Base-by-base conservation (phyloP, 2,888 invertebrate genomes). In the Opisthograptis luteolata region DNA sequence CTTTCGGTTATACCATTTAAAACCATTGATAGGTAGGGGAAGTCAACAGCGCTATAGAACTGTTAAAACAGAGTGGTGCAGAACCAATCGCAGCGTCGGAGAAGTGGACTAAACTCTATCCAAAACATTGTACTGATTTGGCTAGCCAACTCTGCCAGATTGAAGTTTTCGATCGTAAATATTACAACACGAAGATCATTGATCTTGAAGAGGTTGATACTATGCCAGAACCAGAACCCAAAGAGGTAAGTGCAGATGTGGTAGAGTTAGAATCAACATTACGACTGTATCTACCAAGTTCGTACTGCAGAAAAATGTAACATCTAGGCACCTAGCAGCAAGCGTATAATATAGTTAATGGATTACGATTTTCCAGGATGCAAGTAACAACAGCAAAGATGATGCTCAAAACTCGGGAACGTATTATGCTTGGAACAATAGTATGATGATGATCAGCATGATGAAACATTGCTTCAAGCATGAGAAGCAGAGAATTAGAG, bases 381-480 rank as follows among this genome's bases (percentile, higher is more conserved):
- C 1, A 19, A 41, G 19, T 20, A 43, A 56, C 24, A 52, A 46
- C 10, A 64, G 48, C 12, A 25, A 39, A 2, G 60, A 64, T 15
- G 60, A 43, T 37, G 13, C 17, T 3, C 41, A 47, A 28, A 31
- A 41, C 3, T 12, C 14, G 5, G 47, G 42, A 10, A 62, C 58
- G 1, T 82, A 74, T 47, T 87, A 71, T 45, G 79, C 83, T 1
- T 93, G 92, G 93, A 93, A 92, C 59, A 92, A 93, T 54, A 91
- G 84, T 41, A 60, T 73, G 22, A 58, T 73, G 2, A 69, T 77
- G 0, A 76, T 86, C 0, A 75, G 87, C 20, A 88, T 92, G 67
- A 83, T 92, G 80, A 84, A 85, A 48, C 92, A 92, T 59, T 78
- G 83, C 48, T 92, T 84, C 59, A 73, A 77, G 15, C 88, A 92